Evolutionary conservation across 2,113 vertebrate genomes (phyloP), one percentile per base, ranked within the genome.

Genomic region (Himantopus leucocephalus): DNA sequence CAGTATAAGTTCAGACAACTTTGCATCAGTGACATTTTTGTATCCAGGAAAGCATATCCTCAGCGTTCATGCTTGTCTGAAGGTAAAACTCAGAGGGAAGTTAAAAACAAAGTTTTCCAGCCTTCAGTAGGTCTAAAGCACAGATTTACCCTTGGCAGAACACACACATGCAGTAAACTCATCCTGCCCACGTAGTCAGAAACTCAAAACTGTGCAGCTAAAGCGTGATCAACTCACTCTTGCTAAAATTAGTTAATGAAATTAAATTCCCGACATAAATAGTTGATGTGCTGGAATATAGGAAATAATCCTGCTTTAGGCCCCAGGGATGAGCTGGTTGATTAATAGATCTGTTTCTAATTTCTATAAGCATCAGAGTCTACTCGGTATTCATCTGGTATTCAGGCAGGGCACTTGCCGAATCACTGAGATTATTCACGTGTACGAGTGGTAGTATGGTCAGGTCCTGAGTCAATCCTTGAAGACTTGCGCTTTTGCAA

Each of bases 341-440:
- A 95, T 94, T 94, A 97, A 92, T 82, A 89, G 79, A 92, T 96
- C 70, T 94, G 78, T 71, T 88, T 82, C 88, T 94, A 94, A 96
- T 96, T 97, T 94, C 58, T 81, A 3, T 43, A 84, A 94, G 77
- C 91, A 75, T 79, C 92, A 81, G 55, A 12, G 11, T 85, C 91
- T 89, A 43, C 64, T 81, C 73, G 81, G 77, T 59, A 39, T 55
- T 89, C 78, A 62, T 87, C 67, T 76, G 59, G n/a, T 62, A 47
- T 87, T 92, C 94, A 85, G 59, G 67, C 80, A 63, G 74, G 62
- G 35, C 75, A 22, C 78, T 87, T 70, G 35, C 62, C 34, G 4
- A 73, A 39, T 50, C 62, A 12, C 35, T 34, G 59, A 59, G 37
- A 53, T 73, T 47, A 90, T 93, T 91, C 84, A 66, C 3, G 0